These are phyloP conservation scores for Astyanax mexicanus DNA, from an alignment of 2,797 vertebrate species.

Conservation along the genomic window DNA sequence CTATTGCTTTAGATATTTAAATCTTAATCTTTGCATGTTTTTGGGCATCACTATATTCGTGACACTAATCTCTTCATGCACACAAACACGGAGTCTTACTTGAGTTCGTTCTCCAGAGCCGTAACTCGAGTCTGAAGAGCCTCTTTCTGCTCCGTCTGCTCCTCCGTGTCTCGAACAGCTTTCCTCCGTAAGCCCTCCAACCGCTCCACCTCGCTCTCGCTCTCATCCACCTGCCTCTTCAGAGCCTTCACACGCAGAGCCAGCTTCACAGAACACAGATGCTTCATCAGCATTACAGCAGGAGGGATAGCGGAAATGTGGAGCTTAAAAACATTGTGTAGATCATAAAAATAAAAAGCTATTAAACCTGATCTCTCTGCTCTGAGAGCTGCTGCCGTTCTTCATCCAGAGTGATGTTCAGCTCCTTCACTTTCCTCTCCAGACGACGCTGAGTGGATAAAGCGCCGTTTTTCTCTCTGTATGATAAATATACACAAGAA, in stretches of 20 bases:
- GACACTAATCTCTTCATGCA: too few relatives aligned
- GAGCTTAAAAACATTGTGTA: too few relatives aligned
- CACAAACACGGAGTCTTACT: constrained; percentile 30
- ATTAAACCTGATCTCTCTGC: constrained; percentile 95
- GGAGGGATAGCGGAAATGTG: neutral
- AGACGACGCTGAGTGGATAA: constrained; percentile 87
- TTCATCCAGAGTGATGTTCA: constrained; percentile 90
- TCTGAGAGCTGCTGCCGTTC: constrained; percentile 88
- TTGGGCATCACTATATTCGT: too few relatives aligned
- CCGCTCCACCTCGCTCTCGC: constrained; percentile 92
- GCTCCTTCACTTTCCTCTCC: constrained; percentile 93
- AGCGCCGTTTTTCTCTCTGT: constrained; percentile 86
- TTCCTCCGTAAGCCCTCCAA: constrained; percentile 88
- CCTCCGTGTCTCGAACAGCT: constrained; percentile 90
- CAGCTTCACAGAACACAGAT: constrained; percentile 73
- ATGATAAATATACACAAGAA: constrained; percentile 1
- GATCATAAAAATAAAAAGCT: too few relatives aligned
- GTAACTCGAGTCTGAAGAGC: constrained; percentile 85
- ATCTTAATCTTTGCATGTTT: too few relatives aligned
- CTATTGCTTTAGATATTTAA: too few relatives aligned
- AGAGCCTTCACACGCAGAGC: constrained; percentile 91
- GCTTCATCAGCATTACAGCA: neutral
- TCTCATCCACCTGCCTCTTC: constrained; percentile 95
- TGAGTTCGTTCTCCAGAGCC: constrained; percentile 81
- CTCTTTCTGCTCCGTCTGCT: constrained; percentile 90